A percentile compares a stretch with the other conserved stretches of the same genome.
Conservation (phyloP, 2,888 invertebrate genomes). For the Alloplasta piceator region DNA sequence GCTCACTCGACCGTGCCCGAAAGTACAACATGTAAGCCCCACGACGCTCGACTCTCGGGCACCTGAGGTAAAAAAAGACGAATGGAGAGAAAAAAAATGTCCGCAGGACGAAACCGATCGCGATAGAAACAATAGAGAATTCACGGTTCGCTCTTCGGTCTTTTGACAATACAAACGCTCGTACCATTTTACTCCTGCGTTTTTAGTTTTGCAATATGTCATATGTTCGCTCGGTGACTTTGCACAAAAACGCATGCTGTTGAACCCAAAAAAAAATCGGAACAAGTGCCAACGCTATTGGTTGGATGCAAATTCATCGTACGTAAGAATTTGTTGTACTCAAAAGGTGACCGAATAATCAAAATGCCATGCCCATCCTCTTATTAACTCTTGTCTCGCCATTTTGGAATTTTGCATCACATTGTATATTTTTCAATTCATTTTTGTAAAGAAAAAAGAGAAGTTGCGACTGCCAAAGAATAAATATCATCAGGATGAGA, state of each 20-base stretch:
- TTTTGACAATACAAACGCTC: constrained; percentile 21
- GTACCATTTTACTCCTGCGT: constrained; percentile 50
- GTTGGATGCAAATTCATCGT: too few species aligned
- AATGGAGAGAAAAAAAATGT: constrained; percentile 23
- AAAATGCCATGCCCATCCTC: too few species aligned
- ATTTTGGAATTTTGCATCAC: too few species aligned
- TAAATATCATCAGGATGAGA: too few species aligned
- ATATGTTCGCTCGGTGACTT: constrained; percentile 16
- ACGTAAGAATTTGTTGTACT: too few species aligned
- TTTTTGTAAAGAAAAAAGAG: too few species aligned
- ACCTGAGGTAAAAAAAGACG: constrained; percentile 69
- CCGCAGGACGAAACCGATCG: neutral
- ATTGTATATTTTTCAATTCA: too few species aligned
- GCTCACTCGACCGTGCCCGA: constrained; percentile 79
- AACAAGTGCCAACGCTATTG: constrained; percentile 43
- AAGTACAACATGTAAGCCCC: constrained; percentile 74
- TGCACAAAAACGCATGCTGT: too few species aligned
- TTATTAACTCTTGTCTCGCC: too few species aligned
- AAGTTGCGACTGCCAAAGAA: too few species aligned
- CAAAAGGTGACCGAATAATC: too few species aligned
- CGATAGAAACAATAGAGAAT: constrained; percentile 60
- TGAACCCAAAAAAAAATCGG: constrained; percentile 33
- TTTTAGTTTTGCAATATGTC: neutral
- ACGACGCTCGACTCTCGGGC: constrained; percentile 71
- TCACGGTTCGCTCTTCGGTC: constrained; percentile 39